These are phyloP conservation scores for Eutolmus rufibarbis DNA, from an alignment of 2,888 invertebrate species.

Conservation along the genomic window DNA sequence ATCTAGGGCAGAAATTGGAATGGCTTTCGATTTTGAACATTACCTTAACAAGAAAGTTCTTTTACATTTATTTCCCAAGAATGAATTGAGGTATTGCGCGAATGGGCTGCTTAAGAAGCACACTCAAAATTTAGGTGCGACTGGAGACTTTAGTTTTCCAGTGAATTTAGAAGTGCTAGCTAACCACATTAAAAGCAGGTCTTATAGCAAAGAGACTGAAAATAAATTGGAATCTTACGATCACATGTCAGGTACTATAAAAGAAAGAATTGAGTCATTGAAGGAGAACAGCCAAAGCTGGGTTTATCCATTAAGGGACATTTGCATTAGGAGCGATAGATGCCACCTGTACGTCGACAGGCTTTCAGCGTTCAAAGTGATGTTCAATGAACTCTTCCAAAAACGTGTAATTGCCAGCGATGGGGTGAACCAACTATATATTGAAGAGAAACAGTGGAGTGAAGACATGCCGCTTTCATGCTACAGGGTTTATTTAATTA, in stretches of 20 bases:
- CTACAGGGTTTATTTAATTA: constrained; percentile 59
- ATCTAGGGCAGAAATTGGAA: not conserved
- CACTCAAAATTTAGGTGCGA: constrained; percentile 65
- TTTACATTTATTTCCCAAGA: not conserved
- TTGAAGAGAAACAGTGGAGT: not conserved
- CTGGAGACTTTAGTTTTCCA: constrained; percentile 74
- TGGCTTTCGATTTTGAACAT: not conserved
- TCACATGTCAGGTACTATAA: not conserved
- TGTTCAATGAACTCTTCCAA: constrained; percentile 51
- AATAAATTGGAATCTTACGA: not conserved
- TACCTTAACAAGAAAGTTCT: not conserved
- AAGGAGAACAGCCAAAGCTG: constrained; percentile 50
- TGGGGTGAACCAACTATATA: not conserved
- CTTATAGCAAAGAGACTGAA: constrained; percentile 32
- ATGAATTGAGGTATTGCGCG: not conserved
- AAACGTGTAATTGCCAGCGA: not conserved
- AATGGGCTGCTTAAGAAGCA: constrained; percentile 66
- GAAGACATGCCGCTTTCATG: constrained; percentile 44
- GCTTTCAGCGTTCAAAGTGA: constrained; percentile 44
- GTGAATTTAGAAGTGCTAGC: constrained; percentile 68
- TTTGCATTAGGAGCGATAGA: constrained; percentile 51
- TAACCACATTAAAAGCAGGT: constrained; percentile 54
- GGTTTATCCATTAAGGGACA: constrained; percentile 50
- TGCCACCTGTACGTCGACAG: constrained; percentile 53
- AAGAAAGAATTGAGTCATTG: not conserved